phyloP scores from a whole-genome alignment of 2,888 invertebrate species.

The Fragum fragum region DNA sequence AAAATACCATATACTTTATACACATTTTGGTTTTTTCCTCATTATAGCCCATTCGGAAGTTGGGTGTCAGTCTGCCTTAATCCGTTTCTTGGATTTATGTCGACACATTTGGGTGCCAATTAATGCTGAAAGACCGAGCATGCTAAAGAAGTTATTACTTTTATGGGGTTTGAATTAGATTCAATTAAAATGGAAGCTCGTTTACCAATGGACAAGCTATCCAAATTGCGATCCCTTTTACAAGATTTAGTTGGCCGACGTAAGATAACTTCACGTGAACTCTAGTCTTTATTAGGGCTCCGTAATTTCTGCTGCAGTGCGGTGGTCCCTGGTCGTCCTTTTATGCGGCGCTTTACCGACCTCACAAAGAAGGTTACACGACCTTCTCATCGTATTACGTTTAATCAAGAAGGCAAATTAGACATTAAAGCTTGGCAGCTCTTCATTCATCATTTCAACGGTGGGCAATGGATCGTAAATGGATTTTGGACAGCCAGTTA shows the following conservation, averaged over 20 bases:
- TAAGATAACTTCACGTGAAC: slow-evolving; percentile 31
- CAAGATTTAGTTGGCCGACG: neutral
- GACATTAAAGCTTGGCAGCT: neutral
- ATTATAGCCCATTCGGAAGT: slow-evolving; percentile 1
- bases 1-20: slow-evolving; percentile 19
- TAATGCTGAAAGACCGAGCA: slow-evolving; percentile 39
- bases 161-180: slow-evolving; percentile 56
- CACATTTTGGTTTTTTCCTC: slow-evolving; percentile 54
- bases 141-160: slow-evolving; percentile 18
- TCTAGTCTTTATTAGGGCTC: slow-evolving; percentile 48
- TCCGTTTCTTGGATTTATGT: slow-evolving; percentile 30
- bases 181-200: slow-evolving; percentile 43
- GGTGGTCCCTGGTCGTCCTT: too few relatives aligned
- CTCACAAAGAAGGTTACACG: too few relatives aligned
- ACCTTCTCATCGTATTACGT: too few relatives aligned
- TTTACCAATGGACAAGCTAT: slow-evolving; percentile 39
- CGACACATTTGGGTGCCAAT: slow-evolving; percentile 31
- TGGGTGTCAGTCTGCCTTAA: slow-evolving; percentile 15
- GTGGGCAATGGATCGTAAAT: neutral
- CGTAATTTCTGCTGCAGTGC: slow-evolving; percentile 44
- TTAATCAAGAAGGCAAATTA: too few relatives aligned
- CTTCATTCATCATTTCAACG: neutral
- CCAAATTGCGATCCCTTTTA: neutral
- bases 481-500: slow-evolving; percentile 14
- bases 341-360: too few relatives aligned